phyloP scores from a whole-genome alignment of 2,888 invertebrate species.

The Frankliniella intonsa region DNA sequence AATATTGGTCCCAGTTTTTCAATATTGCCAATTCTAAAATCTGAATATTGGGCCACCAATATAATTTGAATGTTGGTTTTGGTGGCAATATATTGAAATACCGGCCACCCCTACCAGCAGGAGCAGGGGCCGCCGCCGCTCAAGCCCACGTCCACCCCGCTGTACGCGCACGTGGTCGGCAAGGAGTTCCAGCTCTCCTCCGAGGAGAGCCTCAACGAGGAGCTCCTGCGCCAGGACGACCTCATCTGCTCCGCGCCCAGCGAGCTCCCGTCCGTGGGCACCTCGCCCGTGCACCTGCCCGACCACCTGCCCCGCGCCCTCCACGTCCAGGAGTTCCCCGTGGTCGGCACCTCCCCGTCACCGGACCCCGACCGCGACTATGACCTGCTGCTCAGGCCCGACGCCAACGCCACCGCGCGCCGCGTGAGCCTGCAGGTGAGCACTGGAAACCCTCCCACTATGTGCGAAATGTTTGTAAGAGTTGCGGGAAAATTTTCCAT shows the following conservation, averaged over 20 bases:
- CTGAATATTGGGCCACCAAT: too few relatives aligned
- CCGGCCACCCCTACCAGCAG: background rate
- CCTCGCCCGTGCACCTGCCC: background rate
- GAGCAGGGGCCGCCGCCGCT: background rate
- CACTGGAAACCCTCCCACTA: too few relatives aligned
- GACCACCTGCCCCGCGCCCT: background rate
- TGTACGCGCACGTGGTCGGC: conserved; percentile 13
- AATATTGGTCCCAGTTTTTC: too few relatives aligned
- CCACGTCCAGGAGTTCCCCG: conserved; percentile 19
- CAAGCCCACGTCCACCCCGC: conserved; percentile 15
- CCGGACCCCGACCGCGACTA: background rate
- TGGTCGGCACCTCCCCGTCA: conserved; percentile 10
- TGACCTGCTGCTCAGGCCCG: conserved; percentile 10
- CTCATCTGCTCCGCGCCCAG: conserved; percentile 34
- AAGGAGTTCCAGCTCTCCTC: conserved; percentile 24
- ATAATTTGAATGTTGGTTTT: too few relatives aligned
- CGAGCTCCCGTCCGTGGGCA: conserved; percentile 33
- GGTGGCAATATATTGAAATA: too few relatives aligned
- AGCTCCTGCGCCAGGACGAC: conserved; percentile 31
- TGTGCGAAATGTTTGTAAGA: too few relatives aligned
- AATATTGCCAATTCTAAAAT: too few relatives aligned
- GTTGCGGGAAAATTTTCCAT: too few relatives aligned
- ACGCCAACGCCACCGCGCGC: background rate
- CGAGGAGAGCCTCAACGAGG: conserved; percentile 23
- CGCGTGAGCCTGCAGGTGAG: conserved; percentile 13